Evolutionary conservation across 1,140 invertebrate species (phyloP), one percentile per base, ranked within the genome.

Genomic region (Diploscapter pachys): DNA sequence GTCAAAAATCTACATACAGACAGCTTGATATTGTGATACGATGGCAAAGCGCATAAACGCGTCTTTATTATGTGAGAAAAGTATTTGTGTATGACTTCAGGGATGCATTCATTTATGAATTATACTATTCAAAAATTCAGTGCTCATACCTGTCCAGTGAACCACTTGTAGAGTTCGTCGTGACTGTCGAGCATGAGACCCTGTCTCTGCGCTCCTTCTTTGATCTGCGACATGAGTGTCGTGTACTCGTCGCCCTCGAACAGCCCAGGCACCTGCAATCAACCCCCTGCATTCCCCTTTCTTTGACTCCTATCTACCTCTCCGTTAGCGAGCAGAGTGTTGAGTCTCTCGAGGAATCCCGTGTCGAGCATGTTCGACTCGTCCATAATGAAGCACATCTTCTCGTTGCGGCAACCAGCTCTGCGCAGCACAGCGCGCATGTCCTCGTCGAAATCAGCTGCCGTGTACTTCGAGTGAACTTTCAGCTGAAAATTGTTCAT

Each of bases 321-420:
- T 84, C 96, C 97, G 86, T 99, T 99, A 65, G 97, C 97, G 66
- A 99, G 87, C 48, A 99, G 88, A 0, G 97, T 99, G 86, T 99
- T 99, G 95, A 99, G 98, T 79, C 97, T 89, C 87, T 99, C 97
- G 63, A 99, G 89, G 89, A 99, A 99, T 63, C 95, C 93, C 8
- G 95, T 98, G 88, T 99, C 97, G 57, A 99, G 87, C 54, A 99
- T 96, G 87, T 99, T 99, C 0, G 95, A 98, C 86, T 99, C 97
- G 86, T 99, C 97, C 81, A 99, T 89, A 81, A 99, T 99, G 85
- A 99, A 99, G 56, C 94, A 95, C 63, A 99, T 97, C 87, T 99
- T 99, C 86, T 99, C 96, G 86, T 94, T 94, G 82, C 96, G 95
- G 85, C 96, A 98, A 8, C 96, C 97, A 48, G 95, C 92, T 77